Base-by-base conservation (phyloP, 1,140 invertebrate species). In the Zaprionus vittiger region DNA sequence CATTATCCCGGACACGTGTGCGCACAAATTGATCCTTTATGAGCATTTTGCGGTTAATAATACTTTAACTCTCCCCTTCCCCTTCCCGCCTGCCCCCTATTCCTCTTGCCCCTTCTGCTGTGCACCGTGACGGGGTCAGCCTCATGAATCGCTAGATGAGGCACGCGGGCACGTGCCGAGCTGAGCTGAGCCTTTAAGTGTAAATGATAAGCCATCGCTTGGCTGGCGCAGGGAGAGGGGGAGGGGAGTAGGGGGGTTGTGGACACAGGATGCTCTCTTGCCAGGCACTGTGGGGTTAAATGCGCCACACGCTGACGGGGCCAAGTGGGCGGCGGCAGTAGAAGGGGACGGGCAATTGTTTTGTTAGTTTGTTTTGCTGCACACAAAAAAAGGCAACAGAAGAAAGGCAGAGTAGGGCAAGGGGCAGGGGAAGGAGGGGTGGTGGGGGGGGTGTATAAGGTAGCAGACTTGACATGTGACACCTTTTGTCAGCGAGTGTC, bases 31-130 rank as follows among this genome's bases (percentile, higher is more conserved):
- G 85, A 91, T 90, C 82, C 85, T 90, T 90, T 90, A 90, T 90
- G 86, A 91, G 81, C 82, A 91, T 90, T 90, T 91, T 89, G 85
- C 85, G 85, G 85, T 89, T 89, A 90, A 89, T 89, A 89, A 89
- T 90, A 82, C 74, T 77, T 62, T 49, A 75, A 64, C 60, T 63
- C 34, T 44, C 24, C 57, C 17, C 14, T 12, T 26, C 67, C 28
- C 41, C 47, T 22, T 12, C 31, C 12, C 38, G 20, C 14, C 44
- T 24, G 20, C 38, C 12, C 15, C 26, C 20, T 14, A 22, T 22
- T 22, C 2, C 37, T 9, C 1, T 14, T 12, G 2, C 22, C 59
- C 7, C n/a, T 20, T 15, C 17, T 5, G 7, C 20, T 52, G 7
- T 52, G 47, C 15, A 0, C 15, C n/a, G 68, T 71, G 59, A 65